These are phyloP conservation scores for Crotophaga sulcirostris DNA, from an alignment of 2,113 vertebrate species.

Conservation along the genomic window DNA sequence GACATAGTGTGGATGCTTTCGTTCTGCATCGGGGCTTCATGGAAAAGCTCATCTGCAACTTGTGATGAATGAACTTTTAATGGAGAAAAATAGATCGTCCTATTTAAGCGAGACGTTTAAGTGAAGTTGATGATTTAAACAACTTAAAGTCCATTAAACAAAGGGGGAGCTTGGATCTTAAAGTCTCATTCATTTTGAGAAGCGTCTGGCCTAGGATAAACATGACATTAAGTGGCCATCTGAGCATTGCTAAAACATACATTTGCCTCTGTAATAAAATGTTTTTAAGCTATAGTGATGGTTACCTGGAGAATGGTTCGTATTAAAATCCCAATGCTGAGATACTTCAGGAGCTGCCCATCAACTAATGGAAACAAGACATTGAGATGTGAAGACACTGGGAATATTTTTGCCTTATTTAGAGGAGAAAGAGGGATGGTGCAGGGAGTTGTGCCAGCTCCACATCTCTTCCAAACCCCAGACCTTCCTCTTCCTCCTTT, in stretches of 20 bases:
- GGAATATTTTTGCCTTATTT: background rate
- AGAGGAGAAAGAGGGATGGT: background rate
- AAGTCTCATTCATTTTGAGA: constrained; percentile 21
- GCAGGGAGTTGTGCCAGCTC: background rate
- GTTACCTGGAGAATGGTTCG: constrained; percentile 66
- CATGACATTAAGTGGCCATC: constrained; percentile 69
- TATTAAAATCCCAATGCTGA: constrained; percentile 58
- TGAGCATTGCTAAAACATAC: constrained; percentile 61
- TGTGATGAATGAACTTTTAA: constrained; percentile 64
- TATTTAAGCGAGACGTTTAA: constrained; percentile 62
- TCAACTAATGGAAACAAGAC: constrained; percentile 1
- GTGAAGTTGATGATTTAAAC: constrained; percentile 69
- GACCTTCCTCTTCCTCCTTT: background rate
- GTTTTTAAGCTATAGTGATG: constrained; percentile 68
- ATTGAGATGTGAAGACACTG: background rate
- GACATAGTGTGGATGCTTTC: accelerated
- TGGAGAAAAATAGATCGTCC: constrained; percentile 36
- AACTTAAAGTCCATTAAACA: constrained; percentile 50
- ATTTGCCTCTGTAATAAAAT: constrained; percentile 65
- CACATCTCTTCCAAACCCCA: background rate
- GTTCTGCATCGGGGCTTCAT: background rate
- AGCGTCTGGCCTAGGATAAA: constrained; percentile 36
- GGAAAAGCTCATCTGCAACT: background rate
- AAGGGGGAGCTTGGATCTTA: constrained; percentile 10
- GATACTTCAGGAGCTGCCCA: constrained; percentile 61